Percentiles rank a stretch among this genome's conserved stretches.
phyloP scores from a whole-genome alignment of 2,113 vertebrate genomes.

The Symphodus melops region DNA sequence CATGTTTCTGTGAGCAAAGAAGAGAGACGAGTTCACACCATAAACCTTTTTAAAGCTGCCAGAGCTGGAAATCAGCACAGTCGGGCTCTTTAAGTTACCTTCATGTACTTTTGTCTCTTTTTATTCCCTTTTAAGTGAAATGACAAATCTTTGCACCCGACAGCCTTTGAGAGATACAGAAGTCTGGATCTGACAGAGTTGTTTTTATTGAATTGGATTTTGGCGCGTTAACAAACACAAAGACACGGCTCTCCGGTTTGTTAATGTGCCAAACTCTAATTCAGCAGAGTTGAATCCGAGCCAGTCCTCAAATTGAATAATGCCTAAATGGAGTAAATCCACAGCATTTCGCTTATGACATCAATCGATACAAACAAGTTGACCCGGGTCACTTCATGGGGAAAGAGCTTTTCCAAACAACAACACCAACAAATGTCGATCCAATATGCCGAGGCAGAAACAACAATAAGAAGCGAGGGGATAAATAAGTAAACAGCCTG shows the following conservation, averaged over 20 bases:
- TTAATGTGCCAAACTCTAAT: neutral
- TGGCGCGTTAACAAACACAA: slow-evolving; percentile 1
- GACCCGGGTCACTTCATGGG: neutral
- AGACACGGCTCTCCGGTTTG: neutral
- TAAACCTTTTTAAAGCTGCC: no score
- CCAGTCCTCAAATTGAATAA: neutral
- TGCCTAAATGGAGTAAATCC: neutral
- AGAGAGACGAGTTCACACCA: no score
- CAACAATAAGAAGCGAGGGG: neutral
- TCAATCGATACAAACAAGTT: slow-evolving; percentile 11
- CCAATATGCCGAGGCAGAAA: neutral
- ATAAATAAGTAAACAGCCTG: slow-evolving; percentile 21
- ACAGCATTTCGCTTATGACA: slow-evolving; percentile 7
- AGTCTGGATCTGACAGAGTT: neutral
- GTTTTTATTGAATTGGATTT: neutral
- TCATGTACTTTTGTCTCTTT: no score
- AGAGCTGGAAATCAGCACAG: no score
- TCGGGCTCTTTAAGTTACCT: no score
- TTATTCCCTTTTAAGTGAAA: no score
- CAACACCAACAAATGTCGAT: slow-evolving; percentile 4
- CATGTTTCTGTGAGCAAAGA: no score
- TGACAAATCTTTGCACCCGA: no score
- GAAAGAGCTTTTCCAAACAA: neutral
- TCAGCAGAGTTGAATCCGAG: neutral
- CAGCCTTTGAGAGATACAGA: neutral